Base-by-base conservation (phyloP, 2,888 invertebrate genomes). In the Eudemis profundana region DNA sequence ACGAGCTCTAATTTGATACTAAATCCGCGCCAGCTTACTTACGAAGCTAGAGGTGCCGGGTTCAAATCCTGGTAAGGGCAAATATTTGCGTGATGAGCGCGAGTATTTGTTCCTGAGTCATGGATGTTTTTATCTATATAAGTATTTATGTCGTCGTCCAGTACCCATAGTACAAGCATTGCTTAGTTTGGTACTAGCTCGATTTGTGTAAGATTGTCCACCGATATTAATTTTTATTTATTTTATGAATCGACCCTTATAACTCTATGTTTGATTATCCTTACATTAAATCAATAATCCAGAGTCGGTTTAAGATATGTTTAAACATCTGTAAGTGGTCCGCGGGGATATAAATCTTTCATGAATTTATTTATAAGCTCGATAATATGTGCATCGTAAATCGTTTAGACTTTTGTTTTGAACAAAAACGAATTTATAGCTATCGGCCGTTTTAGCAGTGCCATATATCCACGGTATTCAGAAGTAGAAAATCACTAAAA, bases 301-400 rank as follows among this genome's bases (percentile, higher is more conserved):
- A 1, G 27, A 15, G 17, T 27, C 17, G 42, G 42, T n/a, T 17
- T 29, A 42, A 56, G 14, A 61, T 29, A 51, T 51, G 40, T 33
- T 42, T 33, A 42, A 50, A 17, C 50, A 42, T 51, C 49, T 42
- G 50, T 42, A 51, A 61, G 61, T 44, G 40, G 40, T 15, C 14
- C 21, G 33, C n/a, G 40, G 17, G 1, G 49, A 19, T 63, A 42
- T 56, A 63, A 63, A 63, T 63, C 63, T 56, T 42, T 40, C 61
- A 33, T 47, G 49, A 42, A 63, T 56, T 56, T 49, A 63, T 63
- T 56, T 63, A 63, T 63, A 49, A 56, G 49, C 49, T 46, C 21
- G 10, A 56, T 49, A 49, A 56, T 63, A 56, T 49, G 56, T 40
- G 56, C 40, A 49, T 63, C 56, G 49, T 63, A 63, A 63, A 63